These are phyloP conservation scores for Pangasius krempfi DNA, from an alignment of 2,797 vertebrate genomes.

Conservation along the genomic window DNA sequence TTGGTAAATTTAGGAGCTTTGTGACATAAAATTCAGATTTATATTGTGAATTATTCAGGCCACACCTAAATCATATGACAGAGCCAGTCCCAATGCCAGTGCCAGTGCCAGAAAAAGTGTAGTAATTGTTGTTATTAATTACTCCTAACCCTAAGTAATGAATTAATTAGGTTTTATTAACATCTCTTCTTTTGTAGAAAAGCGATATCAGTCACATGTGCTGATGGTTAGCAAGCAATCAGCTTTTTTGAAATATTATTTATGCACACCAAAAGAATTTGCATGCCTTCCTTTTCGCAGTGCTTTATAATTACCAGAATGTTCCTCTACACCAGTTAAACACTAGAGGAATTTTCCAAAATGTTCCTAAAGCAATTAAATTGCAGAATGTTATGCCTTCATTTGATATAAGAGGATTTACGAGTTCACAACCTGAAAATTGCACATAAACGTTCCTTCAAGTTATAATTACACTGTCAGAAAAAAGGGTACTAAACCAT, in stretches of 20 bases:
- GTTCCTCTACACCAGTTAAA: background rate
- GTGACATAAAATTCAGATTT: background rate
- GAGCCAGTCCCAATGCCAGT: background rate
- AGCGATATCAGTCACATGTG: background rate
- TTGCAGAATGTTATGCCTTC: background rate
- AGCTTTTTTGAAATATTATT: background rate
- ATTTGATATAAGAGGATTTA: background rate
- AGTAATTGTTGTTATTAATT: background rate
- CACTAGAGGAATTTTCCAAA: background rate
- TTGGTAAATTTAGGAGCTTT: background rate
- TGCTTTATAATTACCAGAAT: no score
- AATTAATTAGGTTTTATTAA: background rate
- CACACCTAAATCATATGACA: background rate
- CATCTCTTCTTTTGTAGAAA: background rate
- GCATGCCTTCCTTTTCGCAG: background rate
- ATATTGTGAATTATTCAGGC: background rate
- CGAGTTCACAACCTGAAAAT: background rate
- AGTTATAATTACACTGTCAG: background rate
- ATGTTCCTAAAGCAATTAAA: background rate
- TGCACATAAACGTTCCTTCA: background rate
- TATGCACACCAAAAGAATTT: background rate
- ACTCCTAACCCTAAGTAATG: background rate
- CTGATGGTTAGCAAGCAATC: background rate
- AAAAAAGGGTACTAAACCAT: background rate
- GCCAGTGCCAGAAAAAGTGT: background rate